phyloP scores from a whole-genome alignment of 2,113 vertebrate genomes.

The Spilogale gracilis region DNA sequence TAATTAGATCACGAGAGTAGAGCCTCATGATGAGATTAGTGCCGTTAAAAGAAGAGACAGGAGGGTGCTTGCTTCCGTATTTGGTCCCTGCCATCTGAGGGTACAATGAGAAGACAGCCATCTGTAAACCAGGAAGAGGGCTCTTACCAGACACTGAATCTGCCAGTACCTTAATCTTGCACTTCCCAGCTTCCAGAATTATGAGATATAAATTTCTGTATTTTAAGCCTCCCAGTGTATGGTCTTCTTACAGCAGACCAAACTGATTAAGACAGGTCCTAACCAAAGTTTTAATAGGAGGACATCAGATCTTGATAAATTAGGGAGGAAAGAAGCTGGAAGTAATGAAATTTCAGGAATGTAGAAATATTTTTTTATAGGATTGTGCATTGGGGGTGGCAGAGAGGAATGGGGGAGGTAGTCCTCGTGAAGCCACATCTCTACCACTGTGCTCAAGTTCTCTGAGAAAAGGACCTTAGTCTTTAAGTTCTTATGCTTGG shows the following conservation, averaged over 20 bases:
- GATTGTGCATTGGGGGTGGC: background rate
- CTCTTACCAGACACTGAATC: background rate
- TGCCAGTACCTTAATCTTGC: background rate
- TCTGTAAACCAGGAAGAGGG: background rate
- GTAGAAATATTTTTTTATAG: background rate
- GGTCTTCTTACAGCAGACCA: background rate
- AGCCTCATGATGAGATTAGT: background rate
- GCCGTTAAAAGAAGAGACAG: background rate
- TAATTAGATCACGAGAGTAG: background rate
- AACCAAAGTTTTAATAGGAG: conserved; percentile 6
- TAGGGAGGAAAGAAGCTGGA: background rate
- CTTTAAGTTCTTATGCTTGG: background rate
- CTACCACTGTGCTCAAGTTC: background rate
- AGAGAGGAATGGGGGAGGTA: background rate
- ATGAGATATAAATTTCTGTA: background rate
- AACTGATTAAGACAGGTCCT: background rate
- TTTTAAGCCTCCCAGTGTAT: background rate
- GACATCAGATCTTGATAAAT: conserved; percentile 27
- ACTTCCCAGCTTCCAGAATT: background rate
- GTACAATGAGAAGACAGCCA: background rate
- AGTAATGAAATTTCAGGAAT: background rate
- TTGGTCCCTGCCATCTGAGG: background rate
- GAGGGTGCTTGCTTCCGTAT: background rate
- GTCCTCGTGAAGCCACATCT: background rate
- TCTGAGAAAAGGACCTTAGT: background rate